phyloP scores from a whole-genome alignment of 2,888 invertebrate genomes.

The Scelioninae gen. 2 region DNA sequence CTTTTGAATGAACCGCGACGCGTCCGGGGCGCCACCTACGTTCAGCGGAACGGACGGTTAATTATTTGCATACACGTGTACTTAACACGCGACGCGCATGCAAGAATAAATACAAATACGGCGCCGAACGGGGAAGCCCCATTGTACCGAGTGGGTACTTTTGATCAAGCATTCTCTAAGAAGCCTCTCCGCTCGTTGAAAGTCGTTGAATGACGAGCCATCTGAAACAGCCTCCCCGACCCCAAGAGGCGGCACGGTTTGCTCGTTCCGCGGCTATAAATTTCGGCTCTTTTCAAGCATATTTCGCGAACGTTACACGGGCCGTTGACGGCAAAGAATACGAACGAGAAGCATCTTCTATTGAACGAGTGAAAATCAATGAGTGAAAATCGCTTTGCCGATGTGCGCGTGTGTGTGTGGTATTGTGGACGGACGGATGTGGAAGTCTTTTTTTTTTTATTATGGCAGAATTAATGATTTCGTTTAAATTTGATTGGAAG shows the following conservation, averaged over 20 bases:
- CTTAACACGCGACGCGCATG: conserved; percentile 46
- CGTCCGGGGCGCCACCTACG: too few relatives aligned
- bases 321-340: conserved; percentile 27
- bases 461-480: too few relatives aligned
- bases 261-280: conserved; percentile 43
- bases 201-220: conserved; percentile 61
- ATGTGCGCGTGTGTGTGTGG: too few relatives aligned
- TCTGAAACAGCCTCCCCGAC: conserved; percentile 39
- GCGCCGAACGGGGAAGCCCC: conserved; percentile 45
- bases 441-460: too few relatives aligned
- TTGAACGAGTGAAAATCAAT: conserved; percentile 36
- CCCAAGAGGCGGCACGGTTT: conserved; percentile 14
- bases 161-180: conserved; percentile 70
- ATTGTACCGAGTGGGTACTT: conserved; percentile 69
- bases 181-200: conserved; percentile 65
- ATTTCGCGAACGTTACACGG: conserved; percentile 27
- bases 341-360: conserved; percentile 29
- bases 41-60: too few relatives aligned
- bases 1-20: too few relatives aligned
- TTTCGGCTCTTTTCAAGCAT: conserved; percentile 37
- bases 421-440: too few relatives aligned
- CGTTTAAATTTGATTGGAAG: too few relatives aligned
- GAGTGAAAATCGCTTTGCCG: too few relatives aligned
- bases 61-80: conserved; percentile 39
- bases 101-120: conserved; percentile 54